phyloP scores from a whole-genome alignment of 2,888 invertebrate species.

The Colletes collaris region DNA sequence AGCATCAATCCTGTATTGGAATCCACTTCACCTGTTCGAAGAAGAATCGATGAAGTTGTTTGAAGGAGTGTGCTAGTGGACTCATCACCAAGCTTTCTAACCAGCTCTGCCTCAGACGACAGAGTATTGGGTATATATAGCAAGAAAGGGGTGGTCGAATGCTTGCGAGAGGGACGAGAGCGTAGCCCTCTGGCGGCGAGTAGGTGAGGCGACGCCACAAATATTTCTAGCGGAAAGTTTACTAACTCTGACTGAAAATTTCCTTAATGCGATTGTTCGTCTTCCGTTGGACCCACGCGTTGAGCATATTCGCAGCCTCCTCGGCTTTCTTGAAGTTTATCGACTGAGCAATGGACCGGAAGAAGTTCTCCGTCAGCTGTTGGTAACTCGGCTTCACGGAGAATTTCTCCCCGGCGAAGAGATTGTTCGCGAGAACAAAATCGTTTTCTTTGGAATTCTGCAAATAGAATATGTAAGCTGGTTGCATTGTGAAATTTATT shows the following conservation, averaged over 20 bases:
- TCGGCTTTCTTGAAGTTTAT: conserved; percentile 86
- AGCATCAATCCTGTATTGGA: conserved; percentile 87
- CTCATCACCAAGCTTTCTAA: too few relatives aligned
- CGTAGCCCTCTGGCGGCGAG: too few relatives aligned
- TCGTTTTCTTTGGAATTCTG: conserved; percentile 84
- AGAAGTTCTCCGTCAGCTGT: conserved; percentile 85
- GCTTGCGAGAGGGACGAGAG: too few relatives aligned
- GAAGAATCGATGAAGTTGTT: neutral
- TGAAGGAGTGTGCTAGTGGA: too few relatives aligned
- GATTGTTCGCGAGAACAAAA: conserved; percentile 88
- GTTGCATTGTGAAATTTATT: too few relatives aligned
- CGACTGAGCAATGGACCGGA: conserved; percentile 86
- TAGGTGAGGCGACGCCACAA: too few relatives aligned
- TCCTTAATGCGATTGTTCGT: conserved; percentile 92
- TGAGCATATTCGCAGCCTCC: conserved; percentile 85
- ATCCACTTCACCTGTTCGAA: conserved; percentile 83
- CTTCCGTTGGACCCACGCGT: conserved; percentile 90
- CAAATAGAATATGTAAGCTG: neutral
- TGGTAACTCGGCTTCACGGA: conserved; percentile 85
- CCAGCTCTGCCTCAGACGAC: too few relatives aligned
- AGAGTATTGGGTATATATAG: too few relatives aligned
- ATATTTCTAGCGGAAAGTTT: too few relatives aligned
- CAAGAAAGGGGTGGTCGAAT: too few relatives aligned
- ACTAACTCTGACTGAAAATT: too few relatives aligned
- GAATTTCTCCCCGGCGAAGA: conserved; percentile 86